phyloP scores from a whole-genome alignment of 2,797 vertebrate genomes.

The Dromococcyx pavoninus region DNA sequence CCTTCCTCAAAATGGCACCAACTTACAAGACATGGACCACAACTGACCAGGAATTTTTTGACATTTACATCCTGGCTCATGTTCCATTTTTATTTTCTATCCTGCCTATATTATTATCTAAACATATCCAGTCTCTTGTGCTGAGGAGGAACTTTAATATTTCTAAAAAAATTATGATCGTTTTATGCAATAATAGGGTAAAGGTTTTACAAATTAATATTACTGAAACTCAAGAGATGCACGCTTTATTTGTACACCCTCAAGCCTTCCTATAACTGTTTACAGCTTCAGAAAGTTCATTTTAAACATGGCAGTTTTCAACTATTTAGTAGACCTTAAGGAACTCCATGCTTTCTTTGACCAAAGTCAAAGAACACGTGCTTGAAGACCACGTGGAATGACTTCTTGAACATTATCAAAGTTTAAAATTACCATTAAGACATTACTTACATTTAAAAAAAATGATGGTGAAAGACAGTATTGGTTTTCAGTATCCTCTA shows the following conservation, averaged over 20 bases:
- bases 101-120: background rate
- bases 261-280: background rate
- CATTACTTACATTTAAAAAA: background rate
- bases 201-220: background rate
- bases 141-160: background rate
- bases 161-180: background rate
- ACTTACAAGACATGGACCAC: background rate
- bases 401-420: background rate
- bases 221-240: background rate
- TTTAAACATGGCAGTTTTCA: background rate
- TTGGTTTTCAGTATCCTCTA: accelerated
- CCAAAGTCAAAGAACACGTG: background rate
- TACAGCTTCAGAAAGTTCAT: background rate
- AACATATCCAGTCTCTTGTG: background rate
- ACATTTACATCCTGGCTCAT: background rate
- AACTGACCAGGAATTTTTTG: background rate
- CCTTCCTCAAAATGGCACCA: background rate
- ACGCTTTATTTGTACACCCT: background rate
- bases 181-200: background rate
- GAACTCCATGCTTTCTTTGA: background rate
- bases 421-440: background rate
- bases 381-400: background rate
- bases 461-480: background rate
- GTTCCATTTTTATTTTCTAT: background rate
- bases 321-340: background rate